Evolutionary conservation across 2,888 invertebrate species (phyloP).

Genomic region (Apotomis betuletana): DNA sequence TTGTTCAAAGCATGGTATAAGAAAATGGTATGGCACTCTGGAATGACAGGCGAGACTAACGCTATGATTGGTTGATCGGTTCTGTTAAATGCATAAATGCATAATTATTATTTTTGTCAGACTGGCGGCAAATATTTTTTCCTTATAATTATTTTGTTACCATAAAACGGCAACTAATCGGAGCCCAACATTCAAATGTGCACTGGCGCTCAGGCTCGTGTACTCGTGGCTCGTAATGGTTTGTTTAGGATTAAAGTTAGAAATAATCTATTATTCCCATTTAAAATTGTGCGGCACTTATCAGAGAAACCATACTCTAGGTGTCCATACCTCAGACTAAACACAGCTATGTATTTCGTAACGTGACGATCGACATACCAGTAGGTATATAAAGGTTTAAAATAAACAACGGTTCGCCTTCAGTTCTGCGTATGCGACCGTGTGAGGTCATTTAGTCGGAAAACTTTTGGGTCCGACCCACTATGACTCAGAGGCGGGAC

Average conservation of each 20-base stretch:
- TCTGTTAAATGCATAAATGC: no score
- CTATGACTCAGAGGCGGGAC: slow-evolving; percentile 55
- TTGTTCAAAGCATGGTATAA: background rate
- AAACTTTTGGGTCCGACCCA: slow-evolving; percentile 54
- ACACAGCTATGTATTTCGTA: slow-evolving; percentile 2
- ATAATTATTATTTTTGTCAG: no score
- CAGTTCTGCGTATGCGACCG: slow-evolving; percentile 57
- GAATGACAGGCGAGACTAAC: no score
- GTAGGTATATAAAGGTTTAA: slow-evolving; percentile 37
- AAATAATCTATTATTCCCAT: background rate
- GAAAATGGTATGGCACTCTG: no score
- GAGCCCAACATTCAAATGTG: no score
- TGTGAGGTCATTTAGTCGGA: slow-evolving; percentile 65
- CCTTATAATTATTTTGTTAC: no score
- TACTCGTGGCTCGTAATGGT: no score
- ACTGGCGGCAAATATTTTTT: no score
- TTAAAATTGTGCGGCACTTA: background rate
- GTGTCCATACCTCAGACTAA: slow-evolving; percentile 20
- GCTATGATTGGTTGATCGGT: no score
- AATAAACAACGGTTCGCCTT: slow-evolving; percentile 39
- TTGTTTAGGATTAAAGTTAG: no score
- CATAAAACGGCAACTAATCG: no score
- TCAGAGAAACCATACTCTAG: background rate
- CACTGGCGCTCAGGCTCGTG: no score
- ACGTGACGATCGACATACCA: slow-evolving; percentile 44